These are phyloP conservation scores for Hozukius guyotensis DNA, from an alignment of 2,797 vertebrate genomes.

Conservation along the genomic window DNA sequence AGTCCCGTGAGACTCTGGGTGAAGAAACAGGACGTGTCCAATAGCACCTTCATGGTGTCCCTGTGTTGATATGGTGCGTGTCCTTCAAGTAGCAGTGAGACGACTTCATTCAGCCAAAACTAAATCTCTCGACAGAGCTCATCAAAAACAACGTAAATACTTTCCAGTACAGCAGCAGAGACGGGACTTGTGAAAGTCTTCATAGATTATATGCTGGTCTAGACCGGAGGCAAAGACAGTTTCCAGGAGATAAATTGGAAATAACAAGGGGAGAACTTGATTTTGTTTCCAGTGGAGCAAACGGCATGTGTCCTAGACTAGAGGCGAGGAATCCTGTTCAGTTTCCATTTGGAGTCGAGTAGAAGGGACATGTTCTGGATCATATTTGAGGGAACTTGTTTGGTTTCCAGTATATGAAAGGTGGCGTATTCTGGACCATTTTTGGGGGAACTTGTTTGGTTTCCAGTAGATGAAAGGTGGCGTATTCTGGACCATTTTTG, in stretches of 20 bases:
- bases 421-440: not conserved
- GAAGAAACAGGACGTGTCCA: conserved; percentile 12
- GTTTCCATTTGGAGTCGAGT: not conserved
- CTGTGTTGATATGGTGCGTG: not conserved
- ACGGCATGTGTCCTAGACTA: not conserved
- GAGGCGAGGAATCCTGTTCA: not conserved
- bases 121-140: not conserved
- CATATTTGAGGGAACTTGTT: not conserved
- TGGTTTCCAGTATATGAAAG: not conserved
- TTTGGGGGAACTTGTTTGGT: not conserved
- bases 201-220: not conserved
- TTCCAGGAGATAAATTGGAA: not conserved
- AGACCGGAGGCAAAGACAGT: not conserved
- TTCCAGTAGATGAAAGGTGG: not conserved
- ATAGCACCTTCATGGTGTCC: conserved; percentile 38
- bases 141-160: conserved; percentile 2
- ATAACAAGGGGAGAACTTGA: not conserved
- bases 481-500: not conserved
- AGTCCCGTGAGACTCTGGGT: not conserved
- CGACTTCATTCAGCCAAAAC: not conserved
- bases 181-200: conserved; percentile 3
- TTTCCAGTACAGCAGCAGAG: conserved; percentile 28
- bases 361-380: not conserved
- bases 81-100: conserved; percentile 21
- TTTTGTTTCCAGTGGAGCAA: not conserved